Evolutionary conservation across 2,113 vertebrate species (phyloP), one percentile per base, ranked within the genome.

Genomic region (Chaetodon auriga): DNA sequence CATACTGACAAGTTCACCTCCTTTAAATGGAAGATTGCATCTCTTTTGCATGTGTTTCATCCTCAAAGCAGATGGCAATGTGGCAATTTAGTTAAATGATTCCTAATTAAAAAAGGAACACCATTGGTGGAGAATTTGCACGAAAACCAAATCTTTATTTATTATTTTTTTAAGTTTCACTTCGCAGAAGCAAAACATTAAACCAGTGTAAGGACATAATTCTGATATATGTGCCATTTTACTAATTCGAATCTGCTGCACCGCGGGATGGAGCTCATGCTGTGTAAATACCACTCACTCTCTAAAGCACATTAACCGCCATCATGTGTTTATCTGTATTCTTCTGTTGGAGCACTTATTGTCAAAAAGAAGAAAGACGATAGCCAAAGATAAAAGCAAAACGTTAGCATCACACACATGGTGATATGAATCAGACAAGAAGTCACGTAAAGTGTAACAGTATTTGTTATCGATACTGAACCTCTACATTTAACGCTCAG

Each of bases 31-130:
- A 65, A 70, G 55, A 89, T 75, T 85, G 80, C 68, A 75, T 81
- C 88, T 89, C 75, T 89, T 85, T 83, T 81, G 64, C 75, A 89
- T 90, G 89, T 84, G 77, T 90, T 91, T 90, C 82, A 90, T 90
- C 71, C 69, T 87, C 62, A 87, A 90, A 90, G 68, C 90, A 94
- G 93, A 93, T 93, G 92, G 90, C 84, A 89, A 85, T 81, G 81
- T 75, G 84, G 90, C 86, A 90, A 80, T 93, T 90, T 78, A 83
- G 71, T 83, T 87, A 90, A 93, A 90, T 87, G 68, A 89, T 80
- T 88, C 65, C 87, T 86, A 87, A 90, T 92, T 89, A 92, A 87
- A 90, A 86, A 61, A 84, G 64, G 53, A 90, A 90, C 80, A 85
- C 68, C 57, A 83, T 60, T 71, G 75, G 83, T 63, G 62, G 60